These are phyloP conservation scores for Thrips palmi DNA, from an alignment of 1,140 invertebrate genomes.

Conservation along the genomic window DNA sequence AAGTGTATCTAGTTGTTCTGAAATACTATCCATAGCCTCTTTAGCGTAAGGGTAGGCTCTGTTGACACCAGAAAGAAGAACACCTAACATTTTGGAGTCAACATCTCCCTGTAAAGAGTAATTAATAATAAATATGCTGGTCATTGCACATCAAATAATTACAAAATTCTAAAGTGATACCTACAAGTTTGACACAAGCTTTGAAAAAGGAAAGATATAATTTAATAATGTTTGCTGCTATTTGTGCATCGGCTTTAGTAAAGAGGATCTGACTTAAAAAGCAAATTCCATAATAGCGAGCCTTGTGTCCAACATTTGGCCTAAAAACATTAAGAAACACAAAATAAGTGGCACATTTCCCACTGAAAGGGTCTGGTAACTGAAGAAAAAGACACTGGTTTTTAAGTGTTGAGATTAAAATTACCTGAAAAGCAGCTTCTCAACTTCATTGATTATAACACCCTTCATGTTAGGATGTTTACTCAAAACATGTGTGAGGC, in stretches of 20 bases:
- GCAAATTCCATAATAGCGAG: constrained; percentile 89
- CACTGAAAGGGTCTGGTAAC: no score
- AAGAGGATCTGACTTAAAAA: constrained; percentile 70
- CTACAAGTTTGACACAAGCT: constrained; percentile 63
- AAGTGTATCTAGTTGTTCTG: constrained; percentile 59
- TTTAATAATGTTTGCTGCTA: constrained; percentile 65
- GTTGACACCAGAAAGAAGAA: constrained; percentile 73
- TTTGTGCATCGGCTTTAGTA: constrained; percentile 43
- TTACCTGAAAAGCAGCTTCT: constrained; percentile 66
- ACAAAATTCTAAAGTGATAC: constrained; percentile 2
- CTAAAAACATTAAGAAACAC: constrained; percentile 19
- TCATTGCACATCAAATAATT: neutral
- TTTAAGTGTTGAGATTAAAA: constrained; percentile 13
- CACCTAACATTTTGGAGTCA: constrained; percentile 80
- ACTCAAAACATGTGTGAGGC: constrained; percentile 65
- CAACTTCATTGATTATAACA: constrained; percentile 71
- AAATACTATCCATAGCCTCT: constrained; percentile 26
- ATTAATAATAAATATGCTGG: constrained; percentile 2
- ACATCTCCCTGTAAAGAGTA: constrained; percentile 50
- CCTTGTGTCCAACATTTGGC: constrained; percentile 59
- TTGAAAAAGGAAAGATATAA: constrained; percentile 97
- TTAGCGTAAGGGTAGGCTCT: constrained; percentile 66
- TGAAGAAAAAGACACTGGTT: constrained; percentile 1
- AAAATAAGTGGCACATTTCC: neutral
- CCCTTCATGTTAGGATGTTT: constrained; percentile 84